phyloP scores from a whole-genome alignment of 2,113 vertebrate genomes.

The Urocitellus parryii region DNA sequence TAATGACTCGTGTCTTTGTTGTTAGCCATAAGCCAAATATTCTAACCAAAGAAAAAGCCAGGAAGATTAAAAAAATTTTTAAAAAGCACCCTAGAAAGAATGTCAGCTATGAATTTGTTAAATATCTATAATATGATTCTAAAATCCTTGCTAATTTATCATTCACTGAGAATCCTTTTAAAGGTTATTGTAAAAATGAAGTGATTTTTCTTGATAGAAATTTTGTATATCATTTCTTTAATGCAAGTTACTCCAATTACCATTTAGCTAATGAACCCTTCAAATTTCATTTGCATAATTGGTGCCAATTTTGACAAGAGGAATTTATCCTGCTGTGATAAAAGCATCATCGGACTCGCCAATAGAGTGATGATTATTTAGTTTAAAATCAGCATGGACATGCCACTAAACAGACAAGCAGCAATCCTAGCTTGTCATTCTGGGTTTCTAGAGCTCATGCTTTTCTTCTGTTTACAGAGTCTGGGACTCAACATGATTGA shows the following conservation, averaged over 20 bases:
- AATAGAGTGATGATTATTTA: constrained; percentile 37
- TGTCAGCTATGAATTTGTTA: background rate
- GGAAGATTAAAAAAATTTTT: background rate
- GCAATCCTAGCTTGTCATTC: constrained; percentile 29
- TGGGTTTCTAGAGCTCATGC: background rate
- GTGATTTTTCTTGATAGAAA: constrained; percentile 76
- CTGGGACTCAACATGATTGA: background rate
- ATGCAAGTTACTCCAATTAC: constrained; percentile 81
- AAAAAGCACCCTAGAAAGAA: background rate
- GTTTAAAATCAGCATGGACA: constrained; percentile 63
- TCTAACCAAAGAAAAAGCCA: background rate
- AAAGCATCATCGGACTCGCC: constrained; percentile 62
- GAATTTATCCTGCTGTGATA: constrained; percentile 79
- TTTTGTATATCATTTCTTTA: constrained; percentile 81
- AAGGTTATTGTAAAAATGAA: constrained; percentile 75
- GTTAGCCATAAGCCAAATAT: background rate
- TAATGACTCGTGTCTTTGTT: background rate
- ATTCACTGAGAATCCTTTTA: constrained; percentile 56
- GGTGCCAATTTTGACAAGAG: constrained; percentile 73
- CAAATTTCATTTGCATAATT: constrained; percentile 82
- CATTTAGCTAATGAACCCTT: constrained; percentile 86
- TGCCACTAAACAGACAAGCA: background rate
- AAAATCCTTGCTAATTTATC: constrained; percentile 38
- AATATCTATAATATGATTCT: background rate
- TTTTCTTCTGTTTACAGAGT: background rate